These are phyloP conservation scores for Allacma fusca DNA, from an alignment of 2,888 invertebrate species.

Conservation along the genomic window DNA sequence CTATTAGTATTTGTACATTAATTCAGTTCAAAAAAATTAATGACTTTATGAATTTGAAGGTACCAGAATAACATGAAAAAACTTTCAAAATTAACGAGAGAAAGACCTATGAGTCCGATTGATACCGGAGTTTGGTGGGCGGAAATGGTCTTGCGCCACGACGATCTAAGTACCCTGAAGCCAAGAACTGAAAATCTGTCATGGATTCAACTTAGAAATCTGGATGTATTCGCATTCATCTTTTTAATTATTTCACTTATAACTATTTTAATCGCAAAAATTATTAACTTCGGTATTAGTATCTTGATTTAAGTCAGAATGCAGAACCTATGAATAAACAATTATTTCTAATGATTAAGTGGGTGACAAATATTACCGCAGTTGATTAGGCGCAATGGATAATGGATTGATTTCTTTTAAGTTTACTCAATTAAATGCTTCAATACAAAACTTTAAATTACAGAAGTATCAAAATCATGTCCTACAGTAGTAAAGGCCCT, in stretches of 20 bases:
- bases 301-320: too few species aligned
- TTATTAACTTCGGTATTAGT: neutral
- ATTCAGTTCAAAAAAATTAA: too few species aligned
- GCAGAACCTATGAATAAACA: too few species aligned
- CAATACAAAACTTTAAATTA: too few species aligned
- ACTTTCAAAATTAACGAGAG: constrained; percentile 45
- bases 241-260: neutral
- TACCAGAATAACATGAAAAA: constrained; percentile 43
- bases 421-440: too few species aligned
- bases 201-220: constrained; percentile 45
- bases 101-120: constrained; percentile 46
- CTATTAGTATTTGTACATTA: too few species aligned
- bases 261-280: neutral
- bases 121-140: constrained; percentile 50
- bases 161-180: constrained; percentile 36
- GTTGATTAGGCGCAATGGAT: too few species aligned
- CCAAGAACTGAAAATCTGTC: constrained; percentile 35
- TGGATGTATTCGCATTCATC: constrained; percentile 43
- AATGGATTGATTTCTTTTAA: too few species aligned
- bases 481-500: too few species aligned
- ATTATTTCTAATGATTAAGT: too few species aligned
- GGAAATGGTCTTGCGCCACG: constrained; percentile 50
- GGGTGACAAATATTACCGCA: too few species aligned
- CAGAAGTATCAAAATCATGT: too few species aligned
- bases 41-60: constrained; percentile 10